A percentile compares a stretch with the other conserved stretches of the same genome.
These are phyloP conservation scores for Nothobranchius kuhntae DNA, from an alignment of 2,113 vertebrate species.

Conservation along the genomic window DNA sequence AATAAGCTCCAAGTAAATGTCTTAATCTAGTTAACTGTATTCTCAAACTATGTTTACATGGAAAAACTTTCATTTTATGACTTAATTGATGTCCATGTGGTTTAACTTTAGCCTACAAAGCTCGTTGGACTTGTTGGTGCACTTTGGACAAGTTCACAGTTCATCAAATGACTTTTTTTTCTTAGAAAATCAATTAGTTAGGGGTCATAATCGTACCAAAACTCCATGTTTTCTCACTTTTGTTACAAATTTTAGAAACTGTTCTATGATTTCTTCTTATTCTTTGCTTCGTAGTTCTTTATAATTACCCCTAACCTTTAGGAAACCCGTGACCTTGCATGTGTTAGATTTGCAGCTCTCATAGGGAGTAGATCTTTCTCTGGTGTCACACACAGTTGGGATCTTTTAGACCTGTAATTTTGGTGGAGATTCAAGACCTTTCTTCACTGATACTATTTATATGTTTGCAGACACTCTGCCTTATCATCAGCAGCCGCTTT, in stretches of 20 bases:
- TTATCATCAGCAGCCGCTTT: constrained; percentile 26
- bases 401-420: not conserved
- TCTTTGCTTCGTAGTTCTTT: not conserved
- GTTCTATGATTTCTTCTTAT: not conserved
- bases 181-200: too few species aligned
- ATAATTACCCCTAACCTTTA: not conserved
- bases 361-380: not conserved
- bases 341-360: not conserved
- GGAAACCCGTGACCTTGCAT: too few species aligned
- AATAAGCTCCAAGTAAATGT: too few species aligned
- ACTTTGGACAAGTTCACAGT: not conserved
- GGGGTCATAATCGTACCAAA: too few species aligned
- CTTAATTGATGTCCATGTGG: too few species aligned
- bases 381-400: not conserved
- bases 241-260: not conserved
- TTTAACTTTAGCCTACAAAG: too few species aligned
- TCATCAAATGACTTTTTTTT: too few species aligned
- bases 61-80: too few species aligned
- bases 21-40: too few species aligned
- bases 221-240: too few species aligned
- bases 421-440: not conserved
- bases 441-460: constrained; percentile 31
- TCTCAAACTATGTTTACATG: too few species aligned
- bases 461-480: constrained; percentile 20
- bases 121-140: too few species aligned